phyloP scores from a whole-genome alignment of 2,113 vertebrate species.

The Copsychus sechellarum region DNA sequence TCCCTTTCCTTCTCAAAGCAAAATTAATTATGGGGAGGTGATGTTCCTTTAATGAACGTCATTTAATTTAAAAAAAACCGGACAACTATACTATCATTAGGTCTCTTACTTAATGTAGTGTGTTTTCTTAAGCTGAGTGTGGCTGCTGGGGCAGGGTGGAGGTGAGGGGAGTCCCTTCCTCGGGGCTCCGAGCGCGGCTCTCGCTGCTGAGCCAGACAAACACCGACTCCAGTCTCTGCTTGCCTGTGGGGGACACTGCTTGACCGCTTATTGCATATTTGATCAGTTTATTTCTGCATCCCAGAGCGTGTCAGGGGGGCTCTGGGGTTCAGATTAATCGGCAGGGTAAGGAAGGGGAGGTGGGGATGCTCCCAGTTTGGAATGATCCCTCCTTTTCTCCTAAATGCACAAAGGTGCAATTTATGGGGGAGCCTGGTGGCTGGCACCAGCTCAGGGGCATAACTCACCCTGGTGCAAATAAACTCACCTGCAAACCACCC shows the following conservation, averaged over 20 bases:
- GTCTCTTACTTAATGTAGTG: conserved; percentile 38
- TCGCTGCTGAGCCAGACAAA: background rate
- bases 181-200: background rate
- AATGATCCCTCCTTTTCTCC: background rate
- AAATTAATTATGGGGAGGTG: conserved; percentile 69
- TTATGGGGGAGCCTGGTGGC: background rate
- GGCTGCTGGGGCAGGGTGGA: background rate
- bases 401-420: background rate
- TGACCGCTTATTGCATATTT: conserved; percentile 62
- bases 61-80: conserved; percentile 62
- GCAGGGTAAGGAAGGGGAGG: background rate
- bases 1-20: conserved; percentile 57
- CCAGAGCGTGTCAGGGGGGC: background rate
- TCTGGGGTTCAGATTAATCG: background rate
- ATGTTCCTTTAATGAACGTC: conserved; percentile 70
- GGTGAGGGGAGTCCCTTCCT: background rate
- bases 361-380: background rate
- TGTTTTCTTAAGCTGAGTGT: background rate
- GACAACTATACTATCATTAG: conserved; percentile 34
- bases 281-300: conserved; percentile 49
- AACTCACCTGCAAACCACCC: background rate
- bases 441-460: background rate
- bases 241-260: conserved; percentile 72
- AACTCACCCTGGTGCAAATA: background rate
- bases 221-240: background rate